Evolutionary conservation across 2,888 invertebrate species (phyloP), one percentile per base, ranked within the genome.

Genomic region (Clistopyga incitator): DNA sequence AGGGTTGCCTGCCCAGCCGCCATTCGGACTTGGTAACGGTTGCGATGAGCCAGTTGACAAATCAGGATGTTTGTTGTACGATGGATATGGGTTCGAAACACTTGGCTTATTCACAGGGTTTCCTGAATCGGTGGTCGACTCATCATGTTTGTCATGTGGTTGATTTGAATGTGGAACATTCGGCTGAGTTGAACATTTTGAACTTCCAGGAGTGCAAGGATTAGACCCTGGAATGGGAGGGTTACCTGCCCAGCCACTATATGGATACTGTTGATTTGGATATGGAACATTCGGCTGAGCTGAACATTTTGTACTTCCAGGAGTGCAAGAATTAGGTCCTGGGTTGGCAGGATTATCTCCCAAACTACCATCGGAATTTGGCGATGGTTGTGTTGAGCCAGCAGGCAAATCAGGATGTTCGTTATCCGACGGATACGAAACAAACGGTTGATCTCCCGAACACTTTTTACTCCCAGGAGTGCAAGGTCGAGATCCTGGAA

Each of bases 251-350:
- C n/a, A n/a, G n/a, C n/a, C n/a, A n/a, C n/a, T n/a, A n/a, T n/a
- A n/a, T n/a, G n/a, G n/a, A n/a, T n/a, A n/a, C n/a, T n/a, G n/a
- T n/a, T n/a, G n/a, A n/a, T n/a, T n/a, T n/a, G n/a, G n/a, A n/a
- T n/a, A n/a, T n/a, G n/a, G n/a, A n/a, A n/a, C n/a, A n/a, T n/a
- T n/a, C n/a, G n/a, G n/a, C n/a, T n/a, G n/a, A n/a, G n/a, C n/a
- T n/a, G 50, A 15, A 67, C 81, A 81, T 45, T 61, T 29, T 0
- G 54, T 15, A 15, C 72, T 45, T 52, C 59, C 82, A 3, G 45
- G 23, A 23, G 20, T 25, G 13, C 78, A 70, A 2, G 72, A 68
- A 61, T 68, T 52, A 34, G 47, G 10, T 50, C 29, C 54, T 52
- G 65, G 54, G 23, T 77, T 25, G 0, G 65, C 18, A 29, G 45